Evolutionary conservation across 2,113 vertebrate species (phyloP).

Genomic region (Alosa alosa): DNA sequence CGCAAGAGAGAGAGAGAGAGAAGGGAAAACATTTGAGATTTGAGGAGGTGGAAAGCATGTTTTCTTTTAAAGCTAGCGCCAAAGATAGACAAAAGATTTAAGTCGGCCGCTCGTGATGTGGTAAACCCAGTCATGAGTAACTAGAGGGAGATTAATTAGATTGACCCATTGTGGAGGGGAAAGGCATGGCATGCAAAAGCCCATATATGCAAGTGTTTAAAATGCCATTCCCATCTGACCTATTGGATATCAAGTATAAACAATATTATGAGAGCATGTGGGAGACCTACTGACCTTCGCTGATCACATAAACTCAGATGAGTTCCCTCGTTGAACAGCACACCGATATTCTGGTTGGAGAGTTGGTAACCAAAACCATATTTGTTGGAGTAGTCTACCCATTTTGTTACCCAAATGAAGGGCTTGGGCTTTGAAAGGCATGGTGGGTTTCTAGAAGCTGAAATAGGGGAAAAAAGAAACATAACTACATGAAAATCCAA

Average conservation of each 20-base stretch:
- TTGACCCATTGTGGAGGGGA: neutral
- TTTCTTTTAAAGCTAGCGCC: neutral
- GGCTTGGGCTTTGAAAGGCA: conserved; percentile 83
- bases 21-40: no score
- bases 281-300: conserved; percentile 72
- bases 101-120: neutral
- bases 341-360: conserved; percentile 88
- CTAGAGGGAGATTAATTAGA: neutral
- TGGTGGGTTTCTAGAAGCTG: conserved; percentile 85
- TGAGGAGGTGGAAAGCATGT: neutral
- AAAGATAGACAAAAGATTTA: neutral
- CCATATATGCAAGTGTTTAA: conserved; percentile 4
- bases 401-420: conserved; percentile 97
- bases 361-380: conserved; percentile 97
- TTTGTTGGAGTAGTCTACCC: conserved; percentile 98
- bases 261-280: neutral
- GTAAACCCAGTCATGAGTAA: neutral
- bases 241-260: no score
- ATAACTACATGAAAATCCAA: no score
- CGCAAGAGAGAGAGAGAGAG: no score
- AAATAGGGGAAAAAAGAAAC: conserved; percentile 16
- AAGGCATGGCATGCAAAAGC: neutral
- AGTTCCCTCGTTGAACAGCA: conserved; percentile 94
- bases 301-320: conserved; percentile 89
- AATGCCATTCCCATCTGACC: neutral